These are phyloP conservation scores for Zeus faber DNA, from an alignment of 2,113 vertebrate species.

Conservation along the genomic window DNA sequence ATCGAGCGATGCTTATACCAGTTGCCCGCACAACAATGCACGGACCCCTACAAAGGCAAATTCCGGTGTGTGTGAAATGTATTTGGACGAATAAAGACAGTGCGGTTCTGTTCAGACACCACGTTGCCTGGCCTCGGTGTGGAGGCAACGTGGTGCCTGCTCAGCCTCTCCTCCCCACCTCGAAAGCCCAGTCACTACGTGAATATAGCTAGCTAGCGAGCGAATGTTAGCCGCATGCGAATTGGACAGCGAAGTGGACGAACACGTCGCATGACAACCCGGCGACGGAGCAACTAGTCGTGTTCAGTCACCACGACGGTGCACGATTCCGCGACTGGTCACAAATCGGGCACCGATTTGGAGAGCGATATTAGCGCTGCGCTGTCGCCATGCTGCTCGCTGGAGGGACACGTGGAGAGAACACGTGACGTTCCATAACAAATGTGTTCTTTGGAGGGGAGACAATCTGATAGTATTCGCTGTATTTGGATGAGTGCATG, in stretches of 20 bases:
- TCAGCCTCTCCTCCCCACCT: no score
- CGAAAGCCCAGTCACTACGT: no score
- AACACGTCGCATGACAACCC: conserved; percentile 13
- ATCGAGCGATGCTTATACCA: no score
- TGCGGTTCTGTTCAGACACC: no score
- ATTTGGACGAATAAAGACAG: no score
- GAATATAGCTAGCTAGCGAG: conserved; percentile 9
- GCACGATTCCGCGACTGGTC: no score
- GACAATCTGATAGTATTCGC: neutral
- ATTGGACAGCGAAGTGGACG: conserved; percentile 5
- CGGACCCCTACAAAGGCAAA: no score
- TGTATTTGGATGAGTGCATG: neutral
- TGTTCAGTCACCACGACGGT: fast-evolving
- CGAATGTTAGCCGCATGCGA: conserved; percentile 7
- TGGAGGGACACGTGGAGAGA: conserved; percentile 74
- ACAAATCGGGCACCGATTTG: neutral
- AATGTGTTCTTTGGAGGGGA: conserved; percentile 31
- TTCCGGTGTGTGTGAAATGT: no score
- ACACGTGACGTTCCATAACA: conserved; percentile 74
- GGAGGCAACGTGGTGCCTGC: no score
- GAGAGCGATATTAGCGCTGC: no score
- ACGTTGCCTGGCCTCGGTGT: no score
- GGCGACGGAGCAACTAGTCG: neutral
- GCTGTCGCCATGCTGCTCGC: conserved; percentile 50
- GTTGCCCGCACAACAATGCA: no score